Conservation (phyloP, 2,797 vertebrate genomes). For the Lagorchestes hirsutus region DNA sequence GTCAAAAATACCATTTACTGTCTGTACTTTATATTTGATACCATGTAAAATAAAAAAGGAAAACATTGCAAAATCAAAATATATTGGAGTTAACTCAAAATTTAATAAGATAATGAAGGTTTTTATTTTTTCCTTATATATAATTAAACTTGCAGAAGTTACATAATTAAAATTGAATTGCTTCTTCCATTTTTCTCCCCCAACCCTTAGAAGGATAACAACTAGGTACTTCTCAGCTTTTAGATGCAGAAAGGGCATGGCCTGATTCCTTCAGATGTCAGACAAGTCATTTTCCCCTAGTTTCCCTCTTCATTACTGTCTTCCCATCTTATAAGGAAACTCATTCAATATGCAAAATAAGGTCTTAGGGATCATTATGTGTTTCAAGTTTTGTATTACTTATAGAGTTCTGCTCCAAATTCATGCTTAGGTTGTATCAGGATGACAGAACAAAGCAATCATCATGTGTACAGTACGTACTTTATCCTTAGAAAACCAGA, state of each 20-base stretch:
- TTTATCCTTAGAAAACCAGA: conserved; percentile 46
- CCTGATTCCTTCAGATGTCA: conserved; percentile 76
- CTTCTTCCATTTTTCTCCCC: conserved; percentile 60
- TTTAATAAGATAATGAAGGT: background rate
- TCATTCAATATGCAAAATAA: conserved; percentile 73
- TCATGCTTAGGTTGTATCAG: conserved; percentile 34
- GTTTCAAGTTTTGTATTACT: conserved; percentile 62
- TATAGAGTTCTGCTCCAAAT: conserved; percentile 62
- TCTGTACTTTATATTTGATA: too few relatives aligned
- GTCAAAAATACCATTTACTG: too few relatives aligned
- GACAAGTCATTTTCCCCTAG: conserved; percentile 65
- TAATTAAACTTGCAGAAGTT: conserved; percentile 68
- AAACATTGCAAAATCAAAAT: too few relatives aligned
- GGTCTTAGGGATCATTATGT: conserved; percentile 60
- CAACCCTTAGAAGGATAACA: conserved; percentile 68
- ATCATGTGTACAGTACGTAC: conserved; percentile 56
- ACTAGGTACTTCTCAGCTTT: conserved; percentile 73
- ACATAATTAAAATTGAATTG: conserved; percentile 67
- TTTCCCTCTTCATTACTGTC: conserved; percentile 72
- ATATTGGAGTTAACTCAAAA: too few relatives aligned
- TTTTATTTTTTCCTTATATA: conserved; percentile 62
- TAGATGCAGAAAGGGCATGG: conserved; percentile 59
- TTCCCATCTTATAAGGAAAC: conserved; percentile 58
- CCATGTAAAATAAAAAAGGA: too few relatives aligned
- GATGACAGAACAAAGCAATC: conserved; percentile 32